A percentile compares a stretch with the other conserved stretches of the same genome.
Evolutionary conservation across 2,888 invertebrate genomes (phyloP).

Genomic region (Lacanobia oleracea): DNA sequence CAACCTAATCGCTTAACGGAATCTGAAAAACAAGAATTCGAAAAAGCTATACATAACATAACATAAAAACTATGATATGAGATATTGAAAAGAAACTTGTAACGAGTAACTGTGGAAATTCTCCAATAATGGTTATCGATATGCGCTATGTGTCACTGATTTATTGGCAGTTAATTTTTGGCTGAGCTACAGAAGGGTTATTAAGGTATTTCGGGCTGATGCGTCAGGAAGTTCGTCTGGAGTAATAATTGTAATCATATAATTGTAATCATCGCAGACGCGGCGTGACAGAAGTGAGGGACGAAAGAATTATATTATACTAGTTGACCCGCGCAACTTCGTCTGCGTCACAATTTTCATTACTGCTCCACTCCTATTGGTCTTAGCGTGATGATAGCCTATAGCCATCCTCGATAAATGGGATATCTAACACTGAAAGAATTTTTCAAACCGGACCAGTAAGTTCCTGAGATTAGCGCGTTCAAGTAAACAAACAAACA

Average conservation of each 20-base stretch:
- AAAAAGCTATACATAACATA: too few species aligned
- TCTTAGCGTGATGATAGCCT: too few species aligned
- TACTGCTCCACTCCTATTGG: too few species aligned
- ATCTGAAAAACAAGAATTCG: constrained; percentile 13
- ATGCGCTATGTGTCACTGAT: constrained; percentile 50
- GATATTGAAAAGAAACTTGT: too few species aligned
- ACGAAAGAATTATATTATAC: constrained; percentile 22
- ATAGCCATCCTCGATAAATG: too few species aligned
- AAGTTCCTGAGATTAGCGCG: too few species aligned
- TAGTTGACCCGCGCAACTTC: too few species aligned
- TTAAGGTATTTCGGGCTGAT: constrained; percentile 51
- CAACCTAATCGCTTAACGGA: constrained; percentile 3
- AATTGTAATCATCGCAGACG: constrained; percentile 60
- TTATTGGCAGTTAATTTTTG: constrained; percentile 54
- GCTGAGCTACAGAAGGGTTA: constrained; percentile 42
- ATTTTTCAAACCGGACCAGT: too few species aligned
- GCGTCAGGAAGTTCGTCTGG: constrained; percentile 50
- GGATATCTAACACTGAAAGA: too few species aligned
- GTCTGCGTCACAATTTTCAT: too few species aligned
- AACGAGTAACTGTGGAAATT: constrained; percentile 48
- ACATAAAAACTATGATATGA: too few species aligned
- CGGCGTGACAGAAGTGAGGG: constrained; percentile 7
- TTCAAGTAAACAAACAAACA: too few species aligned
- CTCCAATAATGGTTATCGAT: constrained; percentile 43
- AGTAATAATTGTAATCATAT: constrained; percentile 65